phyloP scores from a whole-genome alignment of 1,140 invertebrate species.

The Eriosoma lanigerum region DNA sequence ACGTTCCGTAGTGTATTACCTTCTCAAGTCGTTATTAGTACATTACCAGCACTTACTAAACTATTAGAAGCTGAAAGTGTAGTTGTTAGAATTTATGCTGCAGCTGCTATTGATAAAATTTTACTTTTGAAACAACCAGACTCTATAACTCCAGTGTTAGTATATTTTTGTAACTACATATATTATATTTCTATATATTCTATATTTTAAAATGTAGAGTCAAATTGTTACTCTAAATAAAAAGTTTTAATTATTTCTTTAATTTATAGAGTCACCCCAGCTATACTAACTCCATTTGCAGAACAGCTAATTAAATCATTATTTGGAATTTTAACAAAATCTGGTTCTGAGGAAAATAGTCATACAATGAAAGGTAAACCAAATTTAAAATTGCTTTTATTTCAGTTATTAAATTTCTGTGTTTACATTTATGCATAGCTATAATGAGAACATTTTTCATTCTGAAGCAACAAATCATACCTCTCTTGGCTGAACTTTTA shows the following conservation, averaged over 20 bases:
- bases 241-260: constrained; percentile 53
- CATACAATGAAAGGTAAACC: constrained; percentile 88
- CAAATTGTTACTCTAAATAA: background rate
- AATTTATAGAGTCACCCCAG: constrained; percentile 64
- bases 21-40: constrained; percentile 70
- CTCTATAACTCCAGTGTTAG: constrained; percentile 63
- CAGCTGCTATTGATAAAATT: constrained; percentile 87
- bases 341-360: constrained; percentile 88
- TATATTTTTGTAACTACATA: constrained; percentile 47
- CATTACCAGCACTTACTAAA: constrained; percentile 74
- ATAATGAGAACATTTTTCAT: constrained; percentile 85
- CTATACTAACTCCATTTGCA: constrained; percentile 65
- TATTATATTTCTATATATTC: too few relatives aligned
- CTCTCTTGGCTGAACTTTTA: constrained; percentile 75
- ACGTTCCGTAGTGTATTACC: constrained; percentile 90
- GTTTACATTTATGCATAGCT: constrained; percentile 62
- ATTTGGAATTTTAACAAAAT: constrained; percentile 71
- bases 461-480: constrained; percentile 79
- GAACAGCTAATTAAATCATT: constrained; percentile 72
- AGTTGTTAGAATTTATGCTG: constrained; percentile 94
- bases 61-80: constrained; percentile 73
- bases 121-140: constrained; percentile 69
- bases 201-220: constrained; percentile 51
- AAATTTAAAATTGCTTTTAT: constrained; percentile 48
- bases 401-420: background rate